Conservation (phyloP, 23 tunicate species). For the Clavelina lepadiformis region DNA sequence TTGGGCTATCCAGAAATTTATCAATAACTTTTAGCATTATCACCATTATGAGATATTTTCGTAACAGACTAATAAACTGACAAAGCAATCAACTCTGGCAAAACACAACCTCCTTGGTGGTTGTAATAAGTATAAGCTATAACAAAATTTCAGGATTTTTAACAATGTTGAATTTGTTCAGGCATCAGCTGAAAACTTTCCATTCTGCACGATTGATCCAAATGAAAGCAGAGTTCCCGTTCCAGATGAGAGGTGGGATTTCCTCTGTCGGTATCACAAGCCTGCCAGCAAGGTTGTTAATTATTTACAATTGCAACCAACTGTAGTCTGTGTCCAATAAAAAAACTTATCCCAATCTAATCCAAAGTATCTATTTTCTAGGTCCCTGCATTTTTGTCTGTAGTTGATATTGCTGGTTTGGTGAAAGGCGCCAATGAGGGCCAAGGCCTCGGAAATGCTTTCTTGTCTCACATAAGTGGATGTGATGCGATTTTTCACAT, state of each 20-base stretch:
- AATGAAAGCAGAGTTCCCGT: conserved; percentile 98
- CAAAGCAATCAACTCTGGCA: too few species aligned
- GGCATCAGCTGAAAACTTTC: conserved; percentile 97
- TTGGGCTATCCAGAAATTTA: too few species aligned
- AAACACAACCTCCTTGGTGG: too few species aligned
- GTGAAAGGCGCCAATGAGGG: conserved; percentile 99
- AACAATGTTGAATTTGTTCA: conserved; percentile 3
- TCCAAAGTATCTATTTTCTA: conserved; percentile 8
- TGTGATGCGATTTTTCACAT: conserved; percentile 99
- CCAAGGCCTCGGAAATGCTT: conserved; percentile 98
- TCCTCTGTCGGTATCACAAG: conserved; percentile 73
- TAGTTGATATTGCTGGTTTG: conserved; percentile 98
- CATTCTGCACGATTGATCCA: conserved; percentile 99
- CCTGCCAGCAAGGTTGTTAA: conserved; percentile 90
- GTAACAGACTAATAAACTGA: too few species aligned
- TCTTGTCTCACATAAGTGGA: conserved; percentile 86
- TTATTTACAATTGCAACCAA: background rate
- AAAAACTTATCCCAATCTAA: background rate
- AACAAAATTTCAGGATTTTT: too few species aligned
- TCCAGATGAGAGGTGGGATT: conserved; percentile 96
- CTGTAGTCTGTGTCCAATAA: background rate
- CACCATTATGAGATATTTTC: too few species aligned
- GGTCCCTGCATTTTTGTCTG: conserved; percentile 95
- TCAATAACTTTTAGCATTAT: too few species aligned
- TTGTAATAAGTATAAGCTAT: too few species aligned